A percentile compares a stretch with the other conserved stretches of the same genome.
Conservation (phyloP, 2,888 invertebrate species). For the Phytoseiulus persimilis region DNA sequence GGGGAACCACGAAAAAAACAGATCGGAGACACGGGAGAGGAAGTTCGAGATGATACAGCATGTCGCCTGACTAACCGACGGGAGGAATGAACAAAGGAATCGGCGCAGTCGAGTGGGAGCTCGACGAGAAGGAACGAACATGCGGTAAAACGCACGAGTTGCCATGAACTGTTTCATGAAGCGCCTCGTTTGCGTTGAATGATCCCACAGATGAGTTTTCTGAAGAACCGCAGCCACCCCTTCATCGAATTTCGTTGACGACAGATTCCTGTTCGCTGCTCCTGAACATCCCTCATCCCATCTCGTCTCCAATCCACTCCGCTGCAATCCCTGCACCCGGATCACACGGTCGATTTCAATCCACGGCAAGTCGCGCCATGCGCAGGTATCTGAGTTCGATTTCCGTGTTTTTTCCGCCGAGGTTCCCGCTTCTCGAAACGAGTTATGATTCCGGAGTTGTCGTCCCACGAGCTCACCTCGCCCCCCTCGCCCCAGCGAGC, state of each 20-base stretch:
- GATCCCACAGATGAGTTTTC: background rate
- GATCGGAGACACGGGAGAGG: background rate
- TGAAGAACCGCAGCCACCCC: background rate
- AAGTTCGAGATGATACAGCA: background rate
- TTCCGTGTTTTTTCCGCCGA: too few species aligned
- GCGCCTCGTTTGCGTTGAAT: background rate
- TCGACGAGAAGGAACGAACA: background rate
- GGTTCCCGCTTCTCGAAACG: too few species aligned
- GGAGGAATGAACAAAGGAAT: background rate
- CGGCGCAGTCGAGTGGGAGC: background rate
- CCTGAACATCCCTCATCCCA: too few species aligned
- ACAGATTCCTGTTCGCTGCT: too few species aligned
- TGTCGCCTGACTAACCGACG: background rate
- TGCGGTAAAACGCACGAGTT: background rate
- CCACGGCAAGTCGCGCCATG: too few species aligned
- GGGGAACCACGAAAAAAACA: background rate
- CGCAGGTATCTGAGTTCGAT: too few species aligned
- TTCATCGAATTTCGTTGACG: background rate
- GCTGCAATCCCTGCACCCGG: too few species aligned
- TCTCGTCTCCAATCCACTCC: too few species aligned
- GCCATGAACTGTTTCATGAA: background rate
- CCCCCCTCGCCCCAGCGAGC: background rate
- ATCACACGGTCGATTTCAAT: too few species aligned
- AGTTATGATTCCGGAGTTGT: too few species aligned
- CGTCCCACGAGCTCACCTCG: background rate